Evolutionary conservation across 2,113 vertebrate genomes (phyloP), one percentile per base, ranked within the genome.

Genomic region (Scomber scombrus): DNA sequence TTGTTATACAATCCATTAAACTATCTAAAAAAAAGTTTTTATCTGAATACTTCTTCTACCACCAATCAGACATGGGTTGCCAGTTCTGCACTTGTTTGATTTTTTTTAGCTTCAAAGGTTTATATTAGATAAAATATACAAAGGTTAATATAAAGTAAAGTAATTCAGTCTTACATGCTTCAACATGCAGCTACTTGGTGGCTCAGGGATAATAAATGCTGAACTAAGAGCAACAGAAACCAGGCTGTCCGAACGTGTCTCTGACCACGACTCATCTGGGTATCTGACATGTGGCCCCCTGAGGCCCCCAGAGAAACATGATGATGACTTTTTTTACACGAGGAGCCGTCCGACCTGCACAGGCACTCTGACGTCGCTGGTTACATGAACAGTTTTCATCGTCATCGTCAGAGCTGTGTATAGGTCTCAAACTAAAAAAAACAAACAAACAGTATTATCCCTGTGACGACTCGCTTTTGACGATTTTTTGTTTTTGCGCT

Each of bases 201-300:
- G 16, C 31, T 72, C 46, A 5, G 18, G 23, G 14, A 55, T 2
- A 13, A 23, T 55, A 75, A 85, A 51, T 46, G 85, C 78, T 84
- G 77, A 84, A 73, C 62, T 77, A 40, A 61, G 79, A 71, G 52
- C 64, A 60, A 71, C 77, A 73, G 56, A 72, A 70, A 19, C 43
- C 26, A 7, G 3, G 23, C 65, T 72, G 86, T 79, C 75, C 47
- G 15, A 82, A 85, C 18, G 9, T 9, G 52, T 85, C 55, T 69
- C 55, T 34, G 64, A 65, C 60, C 14, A 13, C n/a, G 26, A 8
- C 52, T 77, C 73, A 1, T 75, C 74, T 43, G 26, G 64, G 56
- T 49, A 14, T 57, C 43, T 57, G 76, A 88, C 79, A 62, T 31
- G 71, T 10, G 63, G 68, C 72, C 86, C 58, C 6, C 34, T 1